Conservation (phyloP, 2,797 vertebrate genomes). For the Pelodytes ibericus region DNA sequence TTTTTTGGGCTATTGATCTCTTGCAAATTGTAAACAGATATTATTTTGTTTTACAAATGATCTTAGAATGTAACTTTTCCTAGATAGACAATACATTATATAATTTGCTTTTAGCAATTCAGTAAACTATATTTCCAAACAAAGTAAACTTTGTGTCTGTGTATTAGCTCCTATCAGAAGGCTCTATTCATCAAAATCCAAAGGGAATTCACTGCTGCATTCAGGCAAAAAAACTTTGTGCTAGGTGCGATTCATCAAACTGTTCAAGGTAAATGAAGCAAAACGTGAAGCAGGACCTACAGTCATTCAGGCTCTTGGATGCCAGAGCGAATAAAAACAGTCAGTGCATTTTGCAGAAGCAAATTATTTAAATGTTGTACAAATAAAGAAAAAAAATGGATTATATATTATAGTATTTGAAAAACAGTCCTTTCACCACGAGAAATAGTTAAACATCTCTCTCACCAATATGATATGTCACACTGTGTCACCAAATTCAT, state of each 20-base stretch:
- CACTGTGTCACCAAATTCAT: no score
- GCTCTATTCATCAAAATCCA: slow-evolving; percentile 54
- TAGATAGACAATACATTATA: not conserved
- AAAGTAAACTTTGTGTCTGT: slow-evolving; percentile 44
- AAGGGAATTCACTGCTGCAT: slow-evolving; percentile 50
- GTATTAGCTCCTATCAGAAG: slow-evolving; percentile 49
- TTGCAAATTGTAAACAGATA: no score
- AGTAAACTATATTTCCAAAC: slow-evolving; percentile 39
- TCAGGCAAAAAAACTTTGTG: slow-evolving; percentile 51
- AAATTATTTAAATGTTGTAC: slow-evolving; percentile 39
- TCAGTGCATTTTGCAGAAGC: slow-evolving; percentile 23
- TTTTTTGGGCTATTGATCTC: no score
- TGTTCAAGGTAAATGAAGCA: slow-evolving; percentile 53
- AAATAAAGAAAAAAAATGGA: not conserved
- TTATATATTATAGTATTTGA: no score
- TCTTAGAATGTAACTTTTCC: no score
- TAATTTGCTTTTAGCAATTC: not conserved
- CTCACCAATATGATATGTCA: not conserved
- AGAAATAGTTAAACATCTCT: not conserved
- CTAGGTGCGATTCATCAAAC: slow-evolving; percentile 53
- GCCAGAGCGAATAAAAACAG: slow-evolving; percentile 4
- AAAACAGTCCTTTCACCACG: no score
- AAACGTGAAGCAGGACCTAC: slow-evolving; percentile 44
- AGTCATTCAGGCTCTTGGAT: slow-evolving; percentile 25
- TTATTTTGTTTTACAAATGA: no score